A percentile compares a stretch with the other conserved stretches of the same genome.
Conservation (phyloP, 2,888 invertebrate genomes). For the Drosophila glabriapex region DNA sequence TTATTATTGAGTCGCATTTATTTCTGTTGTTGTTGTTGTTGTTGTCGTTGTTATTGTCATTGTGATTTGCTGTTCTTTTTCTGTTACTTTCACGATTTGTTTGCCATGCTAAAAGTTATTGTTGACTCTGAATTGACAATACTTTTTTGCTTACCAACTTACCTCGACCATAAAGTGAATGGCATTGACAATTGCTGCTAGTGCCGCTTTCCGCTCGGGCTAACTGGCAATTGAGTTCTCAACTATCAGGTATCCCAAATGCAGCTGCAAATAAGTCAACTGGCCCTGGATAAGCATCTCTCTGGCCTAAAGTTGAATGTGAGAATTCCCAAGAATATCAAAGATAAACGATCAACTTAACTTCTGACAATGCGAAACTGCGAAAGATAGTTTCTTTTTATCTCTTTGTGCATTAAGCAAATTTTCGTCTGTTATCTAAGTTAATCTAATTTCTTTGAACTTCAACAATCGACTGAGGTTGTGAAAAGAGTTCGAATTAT, state of each 20-base stretch:
- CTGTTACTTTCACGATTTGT: slow-evolving; percentile 72
- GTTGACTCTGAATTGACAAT: slow-evolving; percentile 57
- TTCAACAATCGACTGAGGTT: background rate
- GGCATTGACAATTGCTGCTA: slow-evolving; percentile 48
- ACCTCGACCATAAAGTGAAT: slow-evolving; percentile 63
- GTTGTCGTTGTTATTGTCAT: slow-evolving; percentile 26
- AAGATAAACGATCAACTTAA: slow-evolving; percentile 43
- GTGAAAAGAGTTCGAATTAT: background rate
- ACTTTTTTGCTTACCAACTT: slow-evolving; percentile 46
- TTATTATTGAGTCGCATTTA: slow-evolving; percentile 33
- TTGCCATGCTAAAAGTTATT: slow-evolving; percentile 12
- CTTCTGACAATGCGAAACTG: slow-evolving; percentile 17
- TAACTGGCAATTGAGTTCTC: slow-evolving; percentile 58
- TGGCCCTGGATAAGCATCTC: slow-evolving; percentile 42
- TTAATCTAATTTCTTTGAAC: background rate
- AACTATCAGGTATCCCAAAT: slow-evolving; percentile 63
- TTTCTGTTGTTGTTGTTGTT: slow-evolving; percentile 11
- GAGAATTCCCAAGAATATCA: slow-evolving; percentile 18
- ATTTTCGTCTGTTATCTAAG: background rate
- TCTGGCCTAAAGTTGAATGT: slow-evolving; percentile 16
- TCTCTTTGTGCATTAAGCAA: background rate
- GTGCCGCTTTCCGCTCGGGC: slow-evolving; percentile 20
- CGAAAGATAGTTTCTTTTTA: background rate
- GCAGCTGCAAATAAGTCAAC: slow-evolving; percentile 39
- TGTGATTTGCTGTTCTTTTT: slow-evolving; percentile 60